These are phyloP conservation scores for Oceanodroma leucorhoa DNA, from an alignment of 2,797 vertebrate genomes.

Conservation along the genomic window DNA sequence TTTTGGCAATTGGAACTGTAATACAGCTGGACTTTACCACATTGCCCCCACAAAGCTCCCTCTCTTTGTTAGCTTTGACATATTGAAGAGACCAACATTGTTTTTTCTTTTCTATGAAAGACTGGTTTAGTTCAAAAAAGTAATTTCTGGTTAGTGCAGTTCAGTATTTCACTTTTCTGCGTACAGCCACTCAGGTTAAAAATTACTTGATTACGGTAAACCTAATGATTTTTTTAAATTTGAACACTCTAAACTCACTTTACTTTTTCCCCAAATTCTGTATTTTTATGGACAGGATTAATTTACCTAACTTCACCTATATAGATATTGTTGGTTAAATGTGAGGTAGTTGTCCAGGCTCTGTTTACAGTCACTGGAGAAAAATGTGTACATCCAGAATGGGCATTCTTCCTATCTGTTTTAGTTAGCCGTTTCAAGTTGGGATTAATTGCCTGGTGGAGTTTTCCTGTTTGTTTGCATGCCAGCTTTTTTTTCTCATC, in stretches of 20 bases:
- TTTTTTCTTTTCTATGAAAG: not conserved
- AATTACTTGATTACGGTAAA: not conserved
- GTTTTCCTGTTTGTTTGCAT: not conserved
- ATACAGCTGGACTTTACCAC: not conserved
- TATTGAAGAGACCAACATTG: not conserved
- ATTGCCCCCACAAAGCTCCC: not conserved
- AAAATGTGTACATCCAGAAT: not conserved
- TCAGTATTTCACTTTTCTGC: not conserved
- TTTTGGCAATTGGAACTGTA: not conserved
- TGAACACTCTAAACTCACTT: not conserved
- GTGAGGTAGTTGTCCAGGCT: not conserved
- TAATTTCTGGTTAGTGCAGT: not conserved
- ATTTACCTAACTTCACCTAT: not conserved
- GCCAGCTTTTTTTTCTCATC: not conserved
- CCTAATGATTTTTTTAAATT: not conserved
- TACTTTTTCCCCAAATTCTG: not conserved
- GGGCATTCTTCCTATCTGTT: not conserved
- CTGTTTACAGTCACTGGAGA: not conserved
- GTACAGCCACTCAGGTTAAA: not conserved
- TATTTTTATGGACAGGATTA: not conserved
- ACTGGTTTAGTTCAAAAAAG: not conserved
- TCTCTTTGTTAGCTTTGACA: not conserved
- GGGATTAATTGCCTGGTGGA: not conserved
- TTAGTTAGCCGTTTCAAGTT: not conserved
- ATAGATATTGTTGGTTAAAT: not conserved